Conservation (phyloP, 2,797 vertebrate genomes). For the Picus viridis region DNA sequence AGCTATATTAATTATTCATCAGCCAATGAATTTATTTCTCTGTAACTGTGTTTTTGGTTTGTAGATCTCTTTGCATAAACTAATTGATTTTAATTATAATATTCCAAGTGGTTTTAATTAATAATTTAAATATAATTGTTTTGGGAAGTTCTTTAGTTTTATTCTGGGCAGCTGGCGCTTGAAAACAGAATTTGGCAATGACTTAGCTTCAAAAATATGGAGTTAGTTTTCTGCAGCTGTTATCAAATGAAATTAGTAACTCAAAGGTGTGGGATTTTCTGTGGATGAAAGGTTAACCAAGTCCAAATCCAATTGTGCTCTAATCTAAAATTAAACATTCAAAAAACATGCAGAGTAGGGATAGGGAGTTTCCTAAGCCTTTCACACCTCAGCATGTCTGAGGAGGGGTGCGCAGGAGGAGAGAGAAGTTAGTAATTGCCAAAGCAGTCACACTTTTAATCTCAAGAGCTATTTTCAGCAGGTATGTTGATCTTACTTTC, state of each 20-base stretch:
- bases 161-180: slow-evolving; percentile 2
- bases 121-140: slow-evolving; percentile 43
- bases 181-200: slow-evolving; percentile 28
- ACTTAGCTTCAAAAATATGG: slow-evolving; percentile 29
- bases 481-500: slow-evolving; percentile 41
- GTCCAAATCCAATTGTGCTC: slow-evolving; percentile 16
- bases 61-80: slow-evolving; percentile 38
- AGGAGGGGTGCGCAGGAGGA: neutral
- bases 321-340: slow-evolving; percentile 21
- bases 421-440: neutral
- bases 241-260: slow-evolving; percentile 31
- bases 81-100: slow-evolving; percentile 47
- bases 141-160: slow-evolving; percentile 17
- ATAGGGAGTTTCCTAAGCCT: slow-evolving; percentile 35
- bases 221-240: slow-evolving; percentile 24
- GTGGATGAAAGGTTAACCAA: slow-evolving; percentile 5
- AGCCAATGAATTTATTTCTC: neutral
- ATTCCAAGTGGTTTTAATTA: slow-evolving; percentile 38
- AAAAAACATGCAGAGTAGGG: neutral
- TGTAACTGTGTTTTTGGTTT: neutral
- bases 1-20: slow-evolving; percentile 59
- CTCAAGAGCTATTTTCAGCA: slow-evolving; percentile 43
- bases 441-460: slow-evolving; percentile 36
- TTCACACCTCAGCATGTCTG: neutral
- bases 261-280: neutral